Conservation (phyloP, 30 jellyfish, hydroid and myxozoan species). For the Aurelia sp. region DNA sequence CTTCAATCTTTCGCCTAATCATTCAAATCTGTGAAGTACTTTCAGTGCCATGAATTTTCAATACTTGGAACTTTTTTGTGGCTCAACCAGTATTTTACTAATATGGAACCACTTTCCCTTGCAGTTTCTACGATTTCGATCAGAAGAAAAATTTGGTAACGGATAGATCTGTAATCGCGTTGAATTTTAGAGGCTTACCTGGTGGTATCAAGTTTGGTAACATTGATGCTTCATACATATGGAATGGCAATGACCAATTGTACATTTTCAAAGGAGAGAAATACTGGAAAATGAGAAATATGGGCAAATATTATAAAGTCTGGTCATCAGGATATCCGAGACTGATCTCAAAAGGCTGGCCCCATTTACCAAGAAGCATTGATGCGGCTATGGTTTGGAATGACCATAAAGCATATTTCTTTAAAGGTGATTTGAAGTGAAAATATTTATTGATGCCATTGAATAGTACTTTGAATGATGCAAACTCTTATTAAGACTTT, state of each 20-base stretch:
- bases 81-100: too few relatives aligned
- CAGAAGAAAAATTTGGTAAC: not conserved
- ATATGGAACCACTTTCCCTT: too few relatives aligned
- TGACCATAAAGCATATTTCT: slow-evolving; percentile 81
- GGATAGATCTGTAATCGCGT: slow-evolving; percentile 70
- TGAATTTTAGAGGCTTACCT: slow-evolving; percentile 71
- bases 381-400: slow-evolving; percentile 84
- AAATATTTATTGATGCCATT: too few relatives aligned
- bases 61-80: too few relatives aligned
- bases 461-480: too few relatives aligned
- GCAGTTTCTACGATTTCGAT: too few relatives aligned
- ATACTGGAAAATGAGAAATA: slow-evolving; percentile 56
- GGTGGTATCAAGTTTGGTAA: slow-evolving; percentile 39
- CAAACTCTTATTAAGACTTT: too few relatives aligned
- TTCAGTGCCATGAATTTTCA: too few relatives aligned
- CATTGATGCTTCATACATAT: slow-evolving; percentile 81
- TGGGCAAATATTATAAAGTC: slow-evolving; percentile 12
- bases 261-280: slow-evolving; percentile 85
- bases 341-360: slow-evolving; percentile 71
- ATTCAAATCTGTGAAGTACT: too few relatives aligned
- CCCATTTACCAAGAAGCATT: slow-evolving; percentile 72
- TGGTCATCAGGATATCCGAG: slow-evolving; percentile 61
- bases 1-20: too few relatives aligned
- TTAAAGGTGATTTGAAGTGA: slow-evolving; percentile 76
- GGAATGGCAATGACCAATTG: slow-evolving; percentile 73